A percentile compares a stretch with the other conserved stretches of the same genome.
These are phyloP conservation scores for Bellardia bayeri DNA, from an alignment of 2,888 invertebrate genomes.

Conservation along the genomic window DNA sequence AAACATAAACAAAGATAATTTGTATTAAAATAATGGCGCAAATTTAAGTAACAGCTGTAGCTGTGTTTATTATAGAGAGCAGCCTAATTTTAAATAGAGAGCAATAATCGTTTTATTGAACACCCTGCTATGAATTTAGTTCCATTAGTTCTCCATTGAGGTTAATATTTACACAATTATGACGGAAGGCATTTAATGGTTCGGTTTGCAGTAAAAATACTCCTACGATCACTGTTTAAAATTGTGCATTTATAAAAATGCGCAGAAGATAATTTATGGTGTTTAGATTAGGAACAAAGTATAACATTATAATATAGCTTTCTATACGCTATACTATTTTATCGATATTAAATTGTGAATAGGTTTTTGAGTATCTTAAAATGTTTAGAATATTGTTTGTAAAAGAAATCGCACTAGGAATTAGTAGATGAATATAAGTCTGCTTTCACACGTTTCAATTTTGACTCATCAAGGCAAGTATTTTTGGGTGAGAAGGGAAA, in stretches of 20 bases:
- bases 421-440: too few relatives aligned
- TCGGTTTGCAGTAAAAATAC: neutral
- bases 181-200: conserved; percentile 7
- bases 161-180: conserved; percentile 1
- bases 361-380: neutral
- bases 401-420: too few relatives aligned
- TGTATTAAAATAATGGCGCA: neutral
- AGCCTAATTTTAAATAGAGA: too few relatives aligned
- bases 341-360: neutral
- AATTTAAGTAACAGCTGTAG: neutral
- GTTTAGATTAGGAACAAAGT: neutral
- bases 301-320: neutral
- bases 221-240: neutral
- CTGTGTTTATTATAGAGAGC: too few relatives aligned
- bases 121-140: neutral
- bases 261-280: neutral
- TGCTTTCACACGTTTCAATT: too few relatives aligned
- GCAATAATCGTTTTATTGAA: too few relatives aligned
- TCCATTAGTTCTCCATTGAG: conserved; percentile 10
- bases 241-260: neutral
- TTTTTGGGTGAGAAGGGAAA: too few relatives aligned
- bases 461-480: too few relatives aligned
- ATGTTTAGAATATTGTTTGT: neutral
- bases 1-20: conserved; percentile 32
- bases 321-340: neutral